phyloP scores from a whole-genome alignment of 2,888 invertebrate genomes.

The Eudasyphora cyanicolor region DNA sequence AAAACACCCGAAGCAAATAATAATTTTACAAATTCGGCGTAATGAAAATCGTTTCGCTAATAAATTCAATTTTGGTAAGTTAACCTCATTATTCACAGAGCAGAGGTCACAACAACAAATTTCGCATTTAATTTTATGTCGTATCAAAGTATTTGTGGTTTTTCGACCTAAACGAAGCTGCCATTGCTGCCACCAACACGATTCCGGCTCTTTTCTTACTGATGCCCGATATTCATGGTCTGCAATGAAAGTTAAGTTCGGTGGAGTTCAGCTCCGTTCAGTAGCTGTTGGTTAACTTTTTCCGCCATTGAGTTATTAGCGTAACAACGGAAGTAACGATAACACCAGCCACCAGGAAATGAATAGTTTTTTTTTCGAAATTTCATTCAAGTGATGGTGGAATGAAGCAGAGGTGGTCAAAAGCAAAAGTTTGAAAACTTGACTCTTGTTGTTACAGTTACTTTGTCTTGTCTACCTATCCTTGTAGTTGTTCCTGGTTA shows the following conservation, averaged over 20 bases:
- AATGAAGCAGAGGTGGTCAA: not conserved
- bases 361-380: slow-evolving; percentile 69
- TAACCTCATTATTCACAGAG: slow-evolving; percentile 8
- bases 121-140: not conserved
- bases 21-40: not conserved
- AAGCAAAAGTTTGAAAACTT: not conserved
- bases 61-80: slow-evolving; percentile 50
- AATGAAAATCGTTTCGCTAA: slow-evolving; percentile 43
- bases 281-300: slow-evolving; percentile 57
- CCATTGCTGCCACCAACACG: not conserved
- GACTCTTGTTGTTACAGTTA: not conserved
- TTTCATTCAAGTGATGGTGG: too few species aligned
- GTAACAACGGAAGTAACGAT: slow-evolving; percentile 72
- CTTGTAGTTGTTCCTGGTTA: not conserved
- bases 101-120: slow-evolving; percentile 10
- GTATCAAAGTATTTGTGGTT: not conserved
- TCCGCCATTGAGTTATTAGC: slow-evolving; percentile 67
- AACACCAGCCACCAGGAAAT: slow-evolving; percentile 74
- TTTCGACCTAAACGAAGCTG: not conserved
- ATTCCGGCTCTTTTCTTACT: not conserved
- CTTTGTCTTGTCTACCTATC: not conserved
- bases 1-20: not conserved
- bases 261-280: too few species aligned
- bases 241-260: slow-evolving; percentile 40
- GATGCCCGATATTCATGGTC: not conserved